A percentile compares a stretch with the other conserved stretches of the same genome.
phyloP scores from a whole-genome alignment of 1,140 invertebrate species.

The Macrotrachela quadricornifera region DNA sequence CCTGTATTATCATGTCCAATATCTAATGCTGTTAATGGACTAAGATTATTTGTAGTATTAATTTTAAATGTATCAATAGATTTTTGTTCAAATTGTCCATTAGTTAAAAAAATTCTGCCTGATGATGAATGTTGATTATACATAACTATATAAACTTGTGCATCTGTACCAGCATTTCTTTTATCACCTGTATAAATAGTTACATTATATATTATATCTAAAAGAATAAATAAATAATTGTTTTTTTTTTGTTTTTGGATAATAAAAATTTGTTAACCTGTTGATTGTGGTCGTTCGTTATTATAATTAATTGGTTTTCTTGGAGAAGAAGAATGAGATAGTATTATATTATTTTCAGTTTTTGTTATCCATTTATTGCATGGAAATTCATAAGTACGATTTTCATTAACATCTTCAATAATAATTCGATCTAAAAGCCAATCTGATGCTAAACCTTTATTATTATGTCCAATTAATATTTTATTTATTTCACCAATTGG shows the following conservation, averaged over 20 bases:
- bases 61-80: conserved; percentile 25
- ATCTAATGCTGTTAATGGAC: conserved; percentile 21
- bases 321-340: conserved; percentile 18
- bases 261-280: conserved; percentile 8
- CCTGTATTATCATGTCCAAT: conserved; percentile 29
- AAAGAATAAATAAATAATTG: background rate
- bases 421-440: conserved; percentile 16
- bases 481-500: conserved; percentile 22
- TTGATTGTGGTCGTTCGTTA: conserved; percentile 13
- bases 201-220: conserved; percentile 23
- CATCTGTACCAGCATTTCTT: conserved; percentile 21
- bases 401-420: conserved; percentile 20
- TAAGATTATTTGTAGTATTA: conserved; percentile 19
- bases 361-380: conserved; percentile 22
- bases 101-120: conserved; percentile 25
- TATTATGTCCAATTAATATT: conserved; percentile 27
- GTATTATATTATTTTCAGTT: conserved; percentile 24
- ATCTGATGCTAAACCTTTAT: conserved; percentile 19
- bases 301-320: conserved; percentile 10
- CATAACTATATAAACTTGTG: conserved; percentile 24
- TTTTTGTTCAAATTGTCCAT: conserved; percentile 21
- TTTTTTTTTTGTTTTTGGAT: conserved; percentile 26
- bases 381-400: conserved; percentile 21
- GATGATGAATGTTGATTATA: conserved; percentile 20
- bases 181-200: conserved; percentile 24